Evolutionary conservation across 2,113 vertebrate species (phyloP).

Genomic region (Progne subis): DNA sequence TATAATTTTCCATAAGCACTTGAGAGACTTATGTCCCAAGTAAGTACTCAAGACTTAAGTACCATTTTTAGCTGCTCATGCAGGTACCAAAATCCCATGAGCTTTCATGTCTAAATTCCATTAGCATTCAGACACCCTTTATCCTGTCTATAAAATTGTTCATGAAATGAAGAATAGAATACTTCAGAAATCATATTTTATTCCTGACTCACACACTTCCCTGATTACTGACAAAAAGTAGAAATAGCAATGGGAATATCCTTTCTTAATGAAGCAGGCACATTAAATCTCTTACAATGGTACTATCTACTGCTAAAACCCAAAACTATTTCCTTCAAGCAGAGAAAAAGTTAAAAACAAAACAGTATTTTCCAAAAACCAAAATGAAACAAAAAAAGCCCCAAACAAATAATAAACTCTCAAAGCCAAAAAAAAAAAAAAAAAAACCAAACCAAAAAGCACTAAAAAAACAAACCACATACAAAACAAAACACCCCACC

Average conservation of each 20-base stretch:
- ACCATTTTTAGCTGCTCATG: background rate
- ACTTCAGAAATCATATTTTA: background rate
- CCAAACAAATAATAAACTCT: background rate
- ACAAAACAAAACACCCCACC: background rate
- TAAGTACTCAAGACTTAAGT: background rate
- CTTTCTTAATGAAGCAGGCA: background rate
- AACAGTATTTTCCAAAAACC: background rate
- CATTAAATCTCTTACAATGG: background rate
- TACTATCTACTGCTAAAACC: background rate
- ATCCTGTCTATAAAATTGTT: background rate
- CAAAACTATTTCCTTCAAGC: background rate
- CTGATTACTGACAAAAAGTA: background rate
- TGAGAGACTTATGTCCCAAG: background rate
- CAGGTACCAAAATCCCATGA: background rate
- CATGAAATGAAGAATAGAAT: background rate
- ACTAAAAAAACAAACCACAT: background rate
- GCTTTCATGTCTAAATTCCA: background rate
- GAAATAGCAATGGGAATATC: background rate
- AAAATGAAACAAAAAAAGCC: fast-evolving
- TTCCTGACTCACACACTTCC: background rate
- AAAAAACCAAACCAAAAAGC: background rate
- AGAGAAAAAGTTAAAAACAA: background rate
- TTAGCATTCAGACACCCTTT: background rate
- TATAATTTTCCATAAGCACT: background rate
- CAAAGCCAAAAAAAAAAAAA: background rate